phyloP scores from a whole-genome alignment of 2,113 vertebrate genomes.

The Limnothrissa miodon region DNA sequence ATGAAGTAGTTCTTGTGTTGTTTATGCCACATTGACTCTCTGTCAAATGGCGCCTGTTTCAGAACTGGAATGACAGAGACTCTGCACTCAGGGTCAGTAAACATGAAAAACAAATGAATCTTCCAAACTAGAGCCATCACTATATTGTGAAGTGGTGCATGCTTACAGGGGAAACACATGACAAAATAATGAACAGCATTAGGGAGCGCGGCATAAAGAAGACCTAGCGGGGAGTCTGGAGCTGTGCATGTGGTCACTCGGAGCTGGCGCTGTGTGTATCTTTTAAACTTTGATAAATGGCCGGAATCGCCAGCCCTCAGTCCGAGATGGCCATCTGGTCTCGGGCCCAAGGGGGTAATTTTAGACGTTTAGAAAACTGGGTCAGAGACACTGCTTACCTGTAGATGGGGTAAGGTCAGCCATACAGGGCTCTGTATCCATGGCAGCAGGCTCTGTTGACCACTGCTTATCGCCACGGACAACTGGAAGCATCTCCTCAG shows the following conservation, averaged over 20 bases:
- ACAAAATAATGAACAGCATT: slow-evolving; percentile 68
- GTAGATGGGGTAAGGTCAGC: slow-evolving; percentile 57
- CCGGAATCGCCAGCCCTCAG: slow-evolving; percentile 66
- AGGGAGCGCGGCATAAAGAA: slow-evolving; percentile 53
- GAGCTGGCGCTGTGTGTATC: slow-evolving; percentile 57
- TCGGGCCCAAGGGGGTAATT: slow-evolving; percentile 65
- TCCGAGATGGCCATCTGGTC: slow-evolving; percentile 72
- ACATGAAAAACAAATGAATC: slow-evolving; percentile 38
- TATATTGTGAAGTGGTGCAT: slow-evolving; percentile 41
- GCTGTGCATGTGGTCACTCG: slow-evolving; percentile 63
- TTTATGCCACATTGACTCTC: no score
- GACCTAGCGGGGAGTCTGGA: slow-evolving; percentile 59
- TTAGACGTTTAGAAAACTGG: slow-evolving; percentile 65
- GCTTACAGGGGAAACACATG: slow-evolving; percentile 49
- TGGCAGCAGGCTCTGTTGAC: slow-evolving; percentile 53
- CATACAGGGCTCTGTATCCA: slow-evolving; percentile 50
- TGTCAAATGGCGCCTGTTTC: no score
- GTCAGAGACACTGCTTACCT: slow-evolving; percentile 65
- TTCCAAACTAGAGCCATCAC: no score
- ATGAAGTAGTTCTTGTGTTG: no score
- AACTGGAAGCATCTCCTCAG: not conserved
- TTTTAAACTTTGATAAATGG: slow-evolving; percentile 67
- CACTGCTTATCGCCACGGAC: slow-evolving; percentile 55
- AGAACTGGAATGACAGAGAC: slow-evolving; percentile 42
- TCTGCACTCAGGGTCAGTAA: slow-evolving; percentile 45